These are phyloP conservation scores for Neofelis nebulosa DNA, from an alignment of 2,113 vertebrate species.

Conservation along the genomic window DNA sequence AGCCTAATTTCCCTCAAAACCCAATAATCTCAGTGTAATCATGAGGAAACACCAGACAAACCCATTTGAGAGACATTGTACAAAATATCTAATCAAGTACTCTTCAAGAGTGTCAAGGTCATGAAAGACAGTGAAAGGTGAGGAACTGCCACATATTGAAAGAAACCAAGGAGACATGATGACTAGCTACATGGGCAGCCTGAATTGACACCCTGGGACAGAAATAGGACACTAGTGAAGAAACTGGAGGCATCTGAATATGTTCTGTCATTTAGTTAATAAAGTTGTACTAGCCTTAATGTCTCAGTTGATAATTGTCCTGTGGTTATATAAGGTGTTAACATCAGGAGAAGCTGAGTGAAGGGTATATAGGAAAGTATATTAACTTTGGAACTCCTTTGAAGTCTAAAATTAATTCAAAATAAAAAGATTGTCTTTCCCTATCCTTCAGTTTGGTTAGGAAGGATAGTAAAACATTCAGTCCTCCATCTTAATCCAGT, in stretches of 20 bases:
- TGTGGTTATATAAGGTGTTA: not conserved
- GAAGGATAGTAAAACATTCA: not conserved
- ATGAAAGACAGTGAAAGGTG: not conserved
- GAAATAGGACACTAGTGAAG: not conserved
- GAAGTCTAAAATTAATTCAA: not conserved
- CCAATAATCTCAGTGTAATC: not conserved
- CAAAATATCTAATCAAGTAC: not conserved
- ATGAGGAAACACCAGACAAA: not conserved
- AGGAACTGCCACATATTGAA: not conserved
- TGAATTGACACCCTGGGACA: not conserved
- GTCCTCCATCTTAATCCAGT: not conserved
- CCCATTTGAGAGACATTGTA: not conserved
- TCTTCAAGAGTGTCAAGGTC: not conserved
- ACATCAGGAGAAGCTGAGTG: not conserved
- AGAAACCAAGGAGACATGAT: not conserved
- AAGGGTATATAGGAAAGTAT: not conserved
- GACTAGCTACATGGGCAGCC: not conserved
- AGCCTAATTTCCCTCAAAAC: not conserved
- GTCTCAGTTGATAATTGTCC: not conserved
- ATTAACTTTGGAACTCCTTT: not conserved
- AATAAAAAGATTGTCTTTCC: not conserved
- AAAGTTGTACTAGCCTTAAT: not conserved
- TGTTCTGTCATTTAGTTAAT: not conserved
- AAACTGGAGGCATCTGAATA: not conserved
- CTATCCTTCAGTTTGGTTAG: not conserved